Percentiles rank a stretch among this genome's conserved stretches.
Conservation (phyloP, 2,113 vertebrate genomes). For the Azemiops feae region DNA sequence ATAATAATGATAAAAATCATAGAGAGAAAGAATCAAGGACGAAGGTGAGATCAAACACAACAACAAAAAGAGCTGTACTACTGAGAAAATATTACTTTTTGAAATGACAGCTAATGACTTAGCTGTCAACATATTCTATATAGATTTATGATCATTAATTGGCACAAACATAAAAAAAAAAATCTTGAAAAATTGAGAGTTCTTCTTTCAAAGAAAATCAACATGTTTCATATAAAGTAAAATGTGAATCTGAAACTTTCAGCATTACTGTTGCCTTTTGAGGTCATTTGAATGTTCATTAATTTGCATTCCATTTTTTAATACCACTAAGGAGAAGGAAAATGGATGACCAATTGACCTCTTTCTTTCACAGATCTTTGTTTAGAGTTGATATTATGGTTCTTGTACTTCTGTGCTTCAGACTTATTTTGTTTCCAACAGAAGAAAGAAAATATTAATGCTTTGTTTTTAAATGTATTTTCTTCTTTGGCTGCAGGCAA, state of each 20-base stretch:
- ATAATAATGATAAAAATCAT: conserved; percentile 34
- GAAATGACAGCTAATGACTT: background rate
- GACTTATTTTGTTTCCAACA: background rate
- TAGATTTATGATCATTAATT: background rate
- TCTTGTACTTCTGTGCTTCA: conserved; percentile 17
- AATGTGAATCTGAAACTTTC: conserved; percentile 28
- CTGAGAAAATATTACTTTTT: conserved; percentile 36
- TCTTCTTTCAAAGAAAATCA: conserved; percentile 12
- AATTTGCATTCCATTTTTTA: conserved; percentile 13
- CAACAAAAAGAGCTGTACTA: conserved; percentile 10
- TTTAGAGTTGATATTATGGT: conserved; percentile 32
- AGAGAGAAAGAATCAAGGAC: background rate
- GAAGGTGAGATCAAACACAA: background rate
- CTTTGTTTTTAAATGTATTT: background rate
- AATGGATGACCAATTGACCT: background rate
- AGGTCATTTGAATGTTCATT: conserved; percentile 23
- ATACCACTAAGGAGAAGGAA: conserved; percentile 31
- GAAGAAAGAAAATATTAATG: conserved; percentile 1
- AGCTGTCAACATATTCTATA: conserved; percentile 11
- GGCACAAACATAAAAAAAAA: conserved; percentile 1
- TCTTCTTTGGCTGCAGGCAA: background rate
- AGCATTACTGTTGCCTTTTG: conserved; percentile 11
- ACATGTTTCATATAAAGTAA: conserved; percentile 7
- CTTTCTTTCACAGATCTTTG: conserved; percentile 7
- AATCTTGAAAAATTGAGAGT: conserved; percentile 13